Evolutionary conservation across 2,888 invertebrate species (phyloP).

Genomic region (Athalia circularis): DNA sequence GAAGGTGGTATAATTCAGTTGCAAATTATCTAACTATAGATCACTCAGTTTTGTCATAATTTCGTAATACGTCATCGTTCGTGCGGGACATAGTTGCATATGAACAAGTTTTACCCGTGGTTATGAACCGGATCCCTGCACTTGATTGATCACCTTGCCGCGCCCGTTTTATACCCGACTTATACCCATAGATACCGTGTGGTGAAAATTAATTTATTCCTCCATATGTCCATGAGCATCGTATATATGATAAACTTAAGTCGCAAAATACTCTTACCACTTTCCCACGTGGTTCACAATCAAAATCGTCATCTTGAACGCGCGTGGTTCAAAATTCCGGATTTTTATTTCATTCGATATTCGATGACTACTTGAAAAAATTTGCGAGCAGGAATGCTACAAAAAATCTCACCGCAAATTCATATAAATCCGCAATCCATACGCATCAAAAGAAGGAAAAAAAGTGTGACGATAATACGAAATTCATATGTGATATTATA

Average conservation of each 20-base stretch:
- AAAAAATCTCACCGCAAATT: no score
- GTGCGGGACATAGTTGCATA: constrained; percentile 58
- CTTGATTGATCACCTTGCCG: constrained; percentile 58
- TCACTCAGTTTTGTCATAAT: constrained; percentile 52
- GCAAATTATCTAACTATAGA: constrained; percentile 57
- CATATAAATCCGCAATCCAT: no score
- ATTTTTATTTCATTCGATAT: no score
- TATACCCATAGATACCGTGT: not conserved
- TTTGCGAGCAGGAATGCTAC: no score
- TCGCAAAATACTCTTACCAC: not conserved
- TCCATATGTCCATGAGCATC: not conserved
- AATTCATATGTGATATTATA: no score
- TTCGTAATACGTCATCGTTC: constrained; percentile 59
- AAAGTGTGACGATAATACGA: no score
- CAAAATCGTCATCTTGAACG: no score
- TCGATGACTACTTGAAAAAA: no score
- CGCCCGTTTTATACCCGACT: not conserved
- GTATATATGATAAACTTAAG: not conserved
- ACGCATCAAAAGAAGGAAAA: no score
- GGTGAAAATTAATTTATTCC: not conserved
- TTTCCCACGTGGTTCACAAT: no score
- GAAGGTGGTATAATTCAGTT: constrained; percentile 54
- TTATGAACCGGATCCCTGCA: constrained; percentile 52
- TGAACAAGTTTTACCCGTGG: constrained; percentile 56
- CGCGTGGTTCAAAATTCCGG: no score